Evolutionary conservation across 2,888 invertebrate genomes (phyloP), one percentile per base, ranked within the genome.

Genomic region (Blastobasis lacticolella): DNA sequence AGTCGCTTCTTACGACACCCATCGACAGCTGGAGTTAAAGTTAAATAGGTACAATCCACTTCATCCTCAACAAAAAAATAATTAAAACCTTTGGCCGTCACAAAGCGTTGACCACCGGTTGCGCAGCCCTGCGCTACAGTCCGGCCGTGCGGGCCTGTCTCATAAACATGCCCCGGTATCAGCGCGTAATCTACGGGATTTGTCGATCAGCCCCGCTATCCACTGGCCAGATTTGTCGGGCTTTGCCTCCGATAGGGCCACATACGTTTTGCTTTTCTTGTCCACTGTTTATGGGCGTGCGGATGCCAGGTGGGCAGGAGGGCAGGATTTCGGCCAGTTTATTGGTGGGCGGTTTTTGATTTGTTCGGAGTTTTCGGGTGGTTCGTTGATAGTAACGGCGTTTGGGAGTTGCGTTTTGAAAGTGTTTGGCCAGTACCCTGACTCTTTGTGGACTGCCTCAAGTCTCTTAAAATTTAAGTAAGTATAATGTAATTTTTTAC

Each of bases 141-240:
- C 49, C 43, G 41, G 37, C 45, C 40, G 45, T 53, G 55, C 62
- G 66, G 82, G 78, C 80, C 79, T 82, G 83, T 82, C 87, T 83
- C 85, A 85, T 86, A 88, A 87, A 86, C 86, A 85, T 83, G 81
- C 71, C 65, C 78, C 69, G 69, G 88, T 89, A 88, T 89, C 89
- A 87, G 85, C 79, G 81, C 76, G 86, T 89, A 89, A 89, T 89
- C 89, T 89, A 72, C 68, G 69, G 88, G 89, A 88, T 89, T 89
- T 89, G 89, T 88, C 88, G 88, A 88, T 88, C 86, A 88, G 85
- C 67, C 77, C 73, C 69, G 81, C 78, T 83, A 84, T 85, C 86
- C 86, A 76, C 75, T 80, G 82, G 64, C 78, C 81, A 86, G 84
- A 86, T 86, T 86, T 88, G 87, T 86, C 63, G 70, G 83, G 87